These are phyloP conservation scores for Cochlearius cochlearius DNA, from an alignment of 2,113 vertebrate genomes.

Conservation along the genomic window DNA sequence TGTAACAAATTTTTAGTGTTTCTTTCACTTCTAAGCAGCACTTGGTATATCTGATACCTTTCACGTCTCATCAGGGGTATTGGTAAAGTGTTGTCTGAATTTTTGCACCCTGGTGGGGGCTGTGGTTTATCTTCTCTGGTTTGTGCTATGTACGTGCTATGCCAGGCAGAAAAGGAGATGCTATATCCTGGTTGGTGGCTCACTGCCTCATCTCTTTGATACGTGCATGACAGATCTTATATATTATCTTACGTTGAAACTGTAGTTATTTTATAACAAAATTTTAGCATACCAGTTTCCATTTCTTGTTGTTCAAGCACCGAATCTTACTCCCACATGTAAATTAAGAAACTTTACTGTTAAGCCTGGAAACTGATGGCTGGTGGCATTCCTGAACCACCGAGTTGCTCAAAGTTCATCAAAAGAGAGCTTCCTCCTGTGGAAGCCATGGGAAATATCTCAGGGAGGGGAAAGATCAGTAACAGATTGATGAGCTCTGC, in stretches of 20 bases:
- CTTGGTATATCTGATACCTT: not conserved
- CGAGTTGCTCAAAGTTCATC: not conserved
- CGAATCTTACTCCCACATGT: not conserved
- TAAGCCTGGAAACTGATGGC: not conserved
- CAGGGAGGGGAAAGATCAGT: not conserved
- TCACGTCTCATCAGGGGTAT: not conserved
- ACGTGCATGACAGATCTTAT: rapidly evolving
- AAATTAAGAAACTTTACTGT: not conserved
- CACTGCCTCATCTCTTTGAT: not conserved
- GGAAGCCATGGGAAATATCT: not conserved
- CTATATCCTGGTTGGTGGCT: not conserved
- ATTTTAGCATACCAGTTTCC: not conserved
- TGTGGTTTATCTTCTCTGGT: not conserved
- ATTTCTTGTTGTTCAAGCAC: not conserved
- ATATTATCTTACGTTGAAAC: not conserved
- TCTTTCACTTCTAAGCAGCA: not conserved
- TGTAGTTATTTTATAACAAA: not conserved
- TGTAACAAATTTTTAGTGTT: not conserved
- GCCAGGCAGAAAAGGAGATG: not conserved
- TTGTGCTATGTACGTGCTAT: not conserved
- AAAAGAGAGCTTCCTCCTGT: not conserved
- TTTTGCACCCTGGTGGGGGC: not conserved
- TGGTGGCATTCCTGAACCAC: not conserved
- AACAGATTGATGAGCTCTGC: not conserved
- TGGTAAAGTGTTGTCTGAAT: not conserved